Conservation (phyloP, 1,140 invertebrate genomes). For the Drosophila parabipectinata region DNA sequence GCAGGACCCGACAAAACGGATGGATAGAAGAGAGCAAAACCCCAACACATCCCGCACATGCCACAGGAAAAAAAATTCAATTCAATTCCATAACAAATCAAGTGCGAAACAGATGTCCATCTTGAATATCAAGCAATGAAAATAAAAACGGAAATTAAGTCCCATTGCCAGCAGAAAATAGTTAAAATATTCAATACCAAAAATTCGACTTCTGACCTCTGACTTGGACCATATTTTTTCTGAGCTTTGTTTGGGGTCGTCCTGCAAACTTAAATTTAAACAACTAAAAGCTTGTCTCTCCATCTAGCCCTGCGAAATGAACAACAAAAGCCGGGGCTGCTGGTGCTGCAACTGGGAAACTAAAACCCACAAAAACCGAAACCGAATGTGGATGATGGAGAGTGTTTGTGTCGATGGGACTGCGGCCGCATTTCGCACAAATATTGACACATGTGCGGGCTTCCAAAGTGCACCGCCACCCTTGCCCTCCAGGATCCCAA, state of each 20-base stretch:
- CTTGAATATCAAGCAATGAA: slow-evolving; percentile 29
- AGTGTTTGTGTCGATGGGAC: slow-evolving; percentile 74
- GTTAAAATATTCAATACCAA: slow-evolving; percentile 33
- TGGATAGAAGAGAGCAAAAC: not conserved
- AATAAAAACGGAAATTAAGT: slow-evolving; percentile 73
- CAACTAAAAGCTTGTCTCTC: slow-evolving; percentile 61
- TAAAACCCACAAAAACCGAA: slow-evolving; percentile 50
- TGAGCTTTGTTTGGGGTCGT: slow-evolving; percentile 1
- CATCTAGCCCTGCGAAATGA: slow-evolving; percentile 18
- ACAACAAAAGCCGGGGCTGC: slow-evolving; percentile 31
- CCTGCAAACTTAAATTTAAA: slow-evolving; percentile 70
- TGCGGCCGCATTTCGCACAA: slow-evolving; percentile 79
- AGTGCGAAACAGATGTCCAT: slow-evolving; percentile 76
- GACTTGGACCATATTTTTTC: slow-evolving; percentile 5
- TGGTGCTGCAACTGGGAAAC: slow-evolving; percentile 35
- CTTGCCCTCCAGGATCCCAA: slow-evolving; percentile 32
- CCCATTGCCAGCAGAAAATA: slow-evolving; percentile 29
- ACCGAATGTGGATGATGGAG: slow-evolving; percentile 59
- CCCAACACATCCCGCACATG: slow-evolving; percentile 13
- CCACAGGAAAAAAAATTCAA: slow-evolving; percentile 39
- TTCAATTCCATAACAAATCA: slow-evolving; percentile 78
- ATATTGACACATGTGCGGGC: slow-evolving; percentile 73
- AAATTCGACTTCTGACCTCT: slow-evolving; percentile 43
- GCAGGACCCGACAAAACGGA: not conserved
- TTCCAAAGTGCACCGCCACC: not conserved